Evolutionary conservation across 2,797 vertebrate species (phyloP).

Genomic region (Thamnophis elegans): DNA sequence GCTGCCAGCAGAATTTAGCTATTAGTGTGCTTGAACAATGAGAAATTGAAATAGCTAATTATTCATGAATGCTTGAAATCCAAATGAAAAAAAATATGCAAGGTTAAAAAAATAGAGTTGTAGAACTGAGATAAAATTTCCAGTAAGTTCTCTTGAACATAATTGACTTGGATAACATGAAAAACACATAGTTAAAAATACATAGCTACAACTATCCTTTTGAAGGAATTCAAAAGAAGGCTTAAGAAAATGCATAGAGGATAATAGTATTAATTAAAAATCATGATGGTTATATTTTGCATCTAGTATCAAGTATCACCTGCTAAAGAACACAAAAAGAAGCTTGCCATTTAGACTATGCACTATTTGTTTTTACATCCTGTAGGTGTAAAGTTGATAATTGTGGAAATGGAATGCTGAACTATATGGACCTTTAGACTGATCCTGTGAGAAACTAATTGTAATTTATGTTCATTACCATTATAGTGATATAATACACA

Average conservation of each 20-base stretch:
- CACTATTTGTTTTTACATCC: background rate
- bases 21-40: slow-evolving; percentile 31
- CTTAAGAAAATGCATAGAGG: background rate
- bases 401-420: background rate
- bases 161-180: background rate
- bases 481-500: background rate
- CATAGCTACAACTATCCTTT: background rate
- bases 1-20: slow-evolving; percentile 25
- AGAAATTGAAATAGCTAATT: slow-evolving; percentile 1
- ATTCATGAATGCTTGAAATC: background rate
- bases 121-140: background rate
- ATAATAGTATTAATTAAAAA: background rate
- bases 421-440: background rate
- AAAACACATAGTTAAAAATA: background rate
- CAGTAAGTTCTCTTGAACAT: background rate
- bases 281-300: background rate
- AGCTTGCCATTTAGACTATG: background rate
- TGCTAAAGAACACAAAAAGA: background rate
- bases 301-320: background rate
- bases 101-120: background rate
- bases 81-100: background rate
- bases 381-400: background rate
- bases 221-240: background rate
- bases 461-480: background rate
- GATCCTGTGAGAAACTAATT: background rate